phyloP scores from a whole-genome alignment of 1,140 invertebrate genomes.

The Camponotus vicinus region DNA sequence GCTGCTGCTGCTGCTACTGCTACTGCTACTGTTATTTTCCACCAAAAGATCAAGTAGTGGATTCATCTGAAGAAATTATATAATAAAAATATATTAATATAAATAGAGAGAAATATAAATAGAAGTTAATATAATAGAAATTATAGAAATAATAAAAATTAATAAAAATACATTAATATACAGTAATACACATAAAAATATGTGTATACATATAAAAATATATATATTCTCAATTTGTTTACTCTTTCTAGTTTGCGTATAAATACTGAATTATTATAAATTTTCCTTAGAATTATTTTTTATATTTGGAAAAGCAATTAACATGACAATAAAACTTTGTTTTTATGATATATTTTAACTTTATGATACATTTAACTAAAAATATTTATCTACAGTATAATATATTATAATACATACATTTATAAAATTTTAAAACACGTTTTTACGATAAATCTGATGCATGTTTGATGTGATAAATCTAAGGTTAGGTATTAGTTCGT shows the following conservation, averaged over 20 bases:
- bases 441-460: no score
- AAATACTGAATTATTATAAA: neutral
- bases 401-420: neutral
- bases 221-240: neutral
- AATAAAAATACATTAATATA: neutral
- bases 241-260: neutral
- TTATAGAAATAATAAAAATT: no score
- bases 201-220: no score
- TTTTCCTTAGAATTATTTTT: slow-evolving; percentile 3
- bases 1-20: neutral
- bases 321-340: neutral
- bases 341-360: slow-evolving; percentile 1
- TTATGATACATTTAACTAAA: neutral
- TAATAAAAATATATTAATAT: slow-evolving; percentile 6
- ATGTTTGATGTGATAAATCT: no score
- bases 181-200: neutral
- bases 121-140: no score
- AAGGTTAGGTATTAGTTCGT: no score
- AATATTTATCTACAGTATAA: neutral
- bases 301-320: neutral
- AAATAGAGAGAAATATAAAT: no score
- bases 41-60: neutral
- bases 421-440: neutral
- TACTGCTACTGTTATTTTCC: neutral
- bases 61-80: neutral